Conservation (phyloP, 92 coral and sea anemone species). For the Palythoa grandiflora region DNA sequence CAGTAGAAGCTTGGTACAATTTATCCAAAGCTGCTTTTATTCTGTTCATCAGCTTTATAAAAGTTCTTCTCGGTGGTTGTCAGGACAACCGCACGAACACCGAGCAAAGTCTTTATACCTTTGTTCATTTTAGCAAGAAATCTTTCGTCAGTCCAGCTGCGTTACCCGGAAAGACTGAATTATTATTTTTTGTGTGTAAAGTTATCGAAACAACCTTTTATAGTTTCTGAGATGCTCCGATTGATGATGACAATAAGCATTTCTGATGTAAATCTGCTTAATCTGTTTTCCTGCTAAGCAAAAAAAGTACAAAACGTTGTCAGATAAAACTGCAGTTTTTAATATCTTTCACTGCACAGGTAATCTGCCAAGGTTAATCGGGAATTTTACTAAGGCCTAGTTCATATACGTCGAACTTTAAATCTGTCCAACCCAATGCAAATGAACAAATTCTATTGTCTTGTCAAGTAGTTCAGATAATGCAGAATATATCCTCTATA, state of each 20-base stretch:
- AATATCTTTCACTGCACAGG: too few relatives aligned
- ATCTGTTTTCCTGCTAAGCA: not conserved
- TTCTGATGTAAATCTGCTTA: not conserved
- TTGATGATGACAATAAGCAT: not conserved
- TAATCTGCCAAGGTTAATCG: not conserved
- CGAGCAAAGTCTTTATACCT: not conserved
- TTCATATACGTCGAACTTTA: too few relatives aligned
- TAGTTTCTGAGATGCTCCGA: not conserved
- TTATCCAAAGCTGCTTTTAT: not conserved
- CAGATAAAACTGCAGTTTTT: too few relatives aligned
- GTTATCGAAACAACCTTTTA: not conserved
- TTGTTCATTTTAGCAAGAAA: not conserved
- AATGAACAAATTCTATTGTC: not conserved
- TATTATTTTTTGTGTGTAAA: not conserved
- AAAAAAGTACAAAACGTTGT: too few relatives aligned
- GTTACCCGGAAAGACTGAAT: not conserved
- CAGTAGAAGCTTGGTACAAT: not conserved
- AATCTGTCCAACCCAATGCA: not conserved
- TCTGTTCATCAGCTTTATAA: not conserved
- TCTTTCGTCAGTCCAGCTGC: not conserved
- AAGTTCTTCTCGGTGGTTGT: not conserved
- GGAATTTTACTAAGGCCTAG: not conserved
- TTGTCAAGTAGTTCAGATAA: too few relatives aligned
- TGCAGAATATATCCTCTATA: too few relatives aligned
- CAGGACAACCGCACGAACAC: not conserved